phyloP scores from a whole-genome alignment of 2,888 invertebrate species.

The Agriopis aurantiaria region DNA sequence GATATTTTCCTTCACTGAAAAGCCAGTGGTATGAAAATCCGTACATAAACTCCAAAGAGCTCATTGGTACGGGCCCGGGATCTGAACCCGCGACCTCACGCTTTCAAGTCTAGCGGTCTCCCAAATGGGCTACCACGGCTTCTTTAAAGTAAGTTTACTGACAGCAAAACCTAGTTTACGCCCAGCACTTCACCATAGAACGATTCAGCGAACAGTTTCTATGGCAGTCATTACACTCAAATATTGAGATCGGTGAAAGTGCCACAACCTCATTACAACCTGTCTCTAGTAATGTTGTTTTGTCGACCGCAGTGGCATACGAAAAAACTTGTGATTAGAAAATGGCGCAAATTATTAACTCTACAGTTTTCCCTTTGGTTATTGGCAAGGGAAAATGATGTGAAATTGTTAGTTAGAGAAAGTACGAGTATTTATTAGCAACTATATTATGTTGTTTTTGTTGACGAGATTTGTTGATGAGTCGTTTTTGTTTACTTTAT shows the following conservation, averaged over 20 bases:
- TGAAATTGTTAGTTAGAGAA: constrained; percentile 7
- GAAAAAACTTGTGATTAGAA: constrained; percentile 50
- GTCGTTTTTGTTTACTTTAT: too few relatives aligned
- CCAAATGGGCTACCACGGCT: too few relatives aligned
- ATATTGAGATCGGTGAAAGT: constrained; percentile 66
- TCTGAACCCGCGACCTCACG: too few relatives aligned
- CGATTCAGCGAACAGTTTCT: constrained; percentile 42
- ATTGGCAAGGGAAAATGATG: constrained; percentile 32
- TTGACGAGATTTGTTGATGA: background rate
- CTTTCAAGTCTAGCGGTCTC: too few relatives aligned
- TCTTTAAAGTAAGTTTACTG: constrained; percentile 35
- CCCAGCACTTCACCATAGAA: constrained; percentile 11
- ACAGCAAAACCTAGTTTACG: constrained; percentile 45
- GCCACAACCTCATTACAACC: constrained; percentile 43
- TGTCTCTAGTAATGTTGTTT: constrained; percentile 14
- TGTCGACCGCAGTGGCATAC: constrained; percentile 26
- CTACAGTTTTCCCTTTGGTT: constrained; percentile 40
- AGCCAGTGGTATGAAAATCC: too few relatives aligned
- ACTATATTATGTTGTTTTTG: background rate
- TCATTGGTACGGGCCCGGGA: too few relatives aligned
- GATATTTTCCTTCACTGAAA: too few relatives aligned
- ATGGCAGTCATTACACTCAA: constrained; percentile 61
- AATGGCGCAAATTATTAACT: constrained; percentile 43
- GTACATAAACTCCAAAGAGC: too few relatives aligned
- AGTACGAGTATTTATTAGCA: background rate